These are phyloP conservation scores for Drosophila guanche DNA, from an alignment of 1,140 invertebrate species.

Conservation along the genomic window DNA sequence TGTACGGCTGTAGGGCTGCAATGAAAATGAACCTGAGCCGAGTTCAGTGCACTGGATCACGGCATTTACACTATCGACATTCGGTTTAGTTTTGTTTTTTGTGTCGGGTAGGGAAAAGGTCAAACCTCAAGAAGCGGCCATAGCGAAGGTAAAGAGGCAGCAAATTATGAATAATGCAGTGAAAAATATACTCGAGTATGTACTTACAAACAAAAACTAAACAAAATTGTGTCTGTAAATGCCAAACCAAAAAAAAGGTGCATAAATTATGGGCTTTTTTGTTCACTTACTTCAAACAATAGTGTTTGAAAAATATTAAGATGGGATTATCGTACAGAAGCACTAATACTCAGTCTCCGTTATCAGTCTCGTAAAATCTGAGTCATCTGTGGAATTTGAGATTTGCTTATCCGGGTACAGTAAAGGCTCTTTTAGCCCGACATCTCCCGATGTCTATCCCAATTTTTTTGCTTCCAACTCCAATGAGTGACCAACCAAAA, in stretches of 20 bases:
- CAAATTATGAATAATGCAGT: conserved; percentile 52
- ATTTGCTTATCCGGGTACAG: background rate
- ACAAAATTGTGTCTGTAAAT: conserved; percentile 31
- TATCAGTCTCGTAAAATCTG: conserved; percentile 4
- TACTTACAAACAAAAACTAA: conserved; percentile 7
- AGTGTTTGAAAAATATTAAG: too few species aligned
- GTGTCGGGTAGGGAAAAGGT: background rate
- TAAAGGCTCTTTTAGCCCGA: background rate
- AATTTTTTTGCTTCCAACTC: too few species aligned
- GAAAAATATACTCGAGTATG: conserved; percentile 12
- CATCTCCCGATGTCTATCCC: too few species aligned
- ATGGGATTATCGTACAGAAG: too few species aligned
- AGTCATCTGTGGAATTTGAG: conserved; percentile 12
- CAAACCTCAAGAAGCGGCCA: conserved; percentile 21
- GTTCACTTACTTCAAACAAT: background rate
- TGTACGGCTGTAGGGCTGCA: conserved; percentile 2
- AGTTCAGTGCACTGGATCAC: conserved; percentile 37
- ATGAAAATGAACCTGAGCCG: background rate
- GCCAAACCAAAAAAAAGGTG: conserved; percentile 17
- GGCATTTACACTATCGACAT: conserved; percentile 27
- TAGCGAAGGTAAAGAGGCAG: conserved; percentile 51
- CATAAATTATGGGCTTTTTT: conserved; percentile 34
- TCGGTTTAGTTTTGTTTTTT: conserved; percentile 8
- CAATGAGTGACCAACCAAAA: too few species aligned
- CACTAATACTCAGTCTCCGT: background rate